Base-by-base conservation (phyloP, 2,113 vertebrate species). In the Gobius niger region DNA sequence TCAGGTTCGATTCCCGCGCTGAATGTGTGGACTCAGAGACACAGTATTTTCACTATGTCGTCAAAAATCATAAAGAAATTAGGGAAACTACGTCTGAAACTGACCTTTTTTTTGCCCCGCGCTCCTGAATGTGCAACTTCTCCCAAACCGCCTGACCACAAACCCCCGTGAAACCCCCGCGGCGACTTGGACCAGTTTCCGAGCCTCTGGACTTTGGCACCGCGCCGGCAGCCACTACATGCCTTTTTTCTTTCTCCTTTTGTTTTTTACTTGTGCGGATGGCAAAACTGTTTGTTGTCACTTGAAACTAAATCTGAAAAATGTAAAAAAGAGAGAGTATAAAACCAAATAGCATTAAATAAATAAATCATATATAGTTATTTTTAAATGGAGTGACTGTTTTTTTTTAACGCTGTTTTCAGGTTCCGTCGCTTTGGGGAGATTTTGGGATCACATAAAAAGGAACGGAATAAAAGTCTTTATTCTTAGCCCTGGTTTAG, bases 241-340 rank as follows among this genome's bases (percentile, higher is more conserved):
- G 76, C 68, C 78, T 82, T 83, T 69, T 54, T 65, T 59, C 12
- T 44, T 46, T 63, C 4, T 63, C 15, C 74, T 78, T 73, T 71
- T 74, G 49, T 68, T 60, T 73, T 50, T 65, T 51, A 60, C 40
- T 73, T 68, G 67, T 44, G 54, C 69, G 68, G 50, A 63, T 67
- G 70, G 50, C 65, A 78, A 51, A 63, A 70, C 16, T n/a, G 50
- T 44, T 65, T 14, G 40, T 71, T 73, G 19, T 52, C 67, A 40
- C 15, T 7, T n/a, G 18, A 65, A 73, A 70, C 53, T 9, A 63
- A 67, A 68, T 34, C 7, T 18, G 6, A 65, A 44, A 68, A 12
- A 51, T 12, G 7, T 41, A 7, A 9, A 67, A 53, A 44, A 47
- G 40, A 41, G 42, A 63, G 34, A 53, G 47, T 41, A 70, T 46